phyloP scores from a whole-genome alignment of 2,113 vertebrate genomes.

The Brienomyrus longianalis region DNA sequence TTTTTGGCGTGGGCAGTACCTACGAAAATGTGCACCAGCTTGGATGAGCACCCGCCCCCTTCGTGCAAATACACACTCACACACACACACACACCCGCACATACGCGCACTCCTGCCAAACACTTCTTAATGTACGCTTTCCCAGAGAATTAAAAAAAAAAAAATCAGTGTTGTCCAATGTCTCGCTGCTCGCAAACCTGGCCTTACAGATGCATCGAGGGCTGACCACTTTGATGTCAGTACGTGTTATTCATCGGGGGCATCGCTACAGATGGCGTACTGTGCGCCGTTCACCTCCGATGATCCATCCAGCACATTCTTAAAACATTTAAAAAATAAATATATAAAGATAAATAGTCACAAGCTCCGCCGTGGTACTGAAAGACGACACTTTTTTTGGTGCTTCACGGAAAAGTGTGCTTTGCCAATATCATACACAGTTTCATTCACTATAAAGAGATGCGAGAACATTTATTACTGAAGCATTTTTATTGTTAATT shows the following conservation, averaged over 20 bases:
- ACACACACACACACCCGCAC: conserved; percentile 37
- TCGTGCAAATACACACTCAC: conserved; percentile 30
- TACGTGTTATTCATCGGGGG: conserved; percentile 55
- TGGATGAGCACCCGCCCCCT: conserved; percentile 47
- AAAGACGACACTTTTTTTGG: neutral
- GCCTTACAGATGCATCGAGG: conserved; percentile 61
- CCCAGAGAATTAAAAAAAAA: conserved; percentile 58
- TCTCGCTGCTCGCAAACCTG: conserved; percentile 60
- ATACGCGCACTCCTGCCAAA: conserved; percentile 41
- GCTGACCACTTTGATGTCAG: conserved; percentile 51
- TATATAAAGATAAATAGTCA: conserved; percentile 22
- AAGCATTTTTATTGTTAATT: neutral
- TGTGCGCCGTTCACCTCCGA: conserved; percentile 44
- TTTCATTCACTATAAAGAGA: conserved; percentile 7
- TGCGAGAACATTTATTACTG: neutral
- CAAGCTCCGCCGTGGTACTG: conserved; percentile 25
- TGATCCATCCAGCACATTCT: conserved; percentile 6
- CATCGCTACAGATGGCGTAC: conserved; percentile 57
- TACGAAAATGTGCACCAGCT: conserved; percentile 61
- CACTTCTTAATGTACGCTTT: conserved; percentile 55
- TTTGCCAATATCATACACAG: neutral
- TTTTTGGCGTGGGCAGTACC: conserved; percentile 47
- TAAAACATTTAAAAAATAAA: neutral
- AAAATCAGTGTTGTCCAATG: conserved; percentile 69
- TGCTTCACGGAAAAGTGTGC: neutral